These are phyloP conservation scores for Egretta garzetta DNA, from an alignment of 2,113 vertebrate genomes.

Conservation along the genomic window DNA sequence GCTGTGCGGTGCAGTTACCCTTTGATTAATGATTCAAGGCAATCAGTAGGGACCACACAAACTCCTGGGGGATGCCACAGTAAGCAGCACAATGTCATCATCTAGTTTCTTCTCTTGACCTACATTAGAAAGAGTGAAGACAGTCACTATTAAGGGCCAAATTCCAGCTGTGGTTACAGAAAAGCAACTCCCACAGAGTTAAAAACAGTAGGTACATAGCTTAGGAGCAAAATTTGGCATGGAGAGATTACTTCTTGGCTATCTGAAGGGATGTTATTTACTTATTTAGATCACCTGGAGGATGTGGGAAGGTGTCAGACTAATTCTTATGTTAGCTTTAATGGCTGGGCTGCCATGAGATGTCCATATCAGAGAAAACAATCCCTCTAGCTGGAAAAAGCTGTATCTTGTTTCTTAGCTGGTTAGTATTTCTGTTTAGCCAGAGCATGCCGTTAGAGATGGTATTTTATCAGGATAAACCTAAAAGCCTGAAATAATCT, in stretches of 20 bases:
- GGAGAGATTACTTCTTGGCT: not conserved
- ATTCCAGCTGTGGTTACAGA: not conserved
- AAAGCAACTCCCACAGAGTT: not conserved
- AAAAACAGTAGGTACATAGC: not conserved
- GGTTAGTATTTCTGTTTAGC: not conserved
- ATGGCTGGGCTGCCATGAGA: not conserved
- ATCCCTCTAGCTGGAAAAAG: not conserved
- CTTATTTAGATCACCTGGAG: not conserved
- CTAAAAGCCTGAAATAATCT: not conserved
- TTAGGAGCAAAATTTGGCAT: not conserved
- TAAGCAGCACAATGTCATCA: not conserved
- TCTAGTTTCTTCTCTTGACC: slow-evolving; percentile 56
- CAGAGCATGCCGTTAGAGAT: not conserved
- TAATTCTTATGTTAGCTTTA: not conserved
- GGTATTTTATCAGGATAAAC: not conserved
- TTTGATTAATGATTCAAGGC: slow-evolving; percentile 55
- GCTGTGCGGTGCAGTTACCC: slow-evolving; percentile 3
- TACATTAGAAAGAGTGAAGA: slow-evolving; percentile 36
- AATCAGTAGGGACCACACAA: slow-evolving; percentile 34
- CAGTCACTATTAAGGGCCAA: not conserved
- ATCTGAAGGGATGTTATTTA: not conserved
- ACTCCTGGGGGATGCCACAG: not conserved
- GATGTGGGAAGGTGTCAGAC: not conserved
- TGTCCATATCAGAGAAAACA: not conserved
- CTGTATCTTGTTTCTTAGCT: not conserved